Conservation (phyloP, 2,888 invertebrate species). For the Choristoneura rosaceana region DNA sequence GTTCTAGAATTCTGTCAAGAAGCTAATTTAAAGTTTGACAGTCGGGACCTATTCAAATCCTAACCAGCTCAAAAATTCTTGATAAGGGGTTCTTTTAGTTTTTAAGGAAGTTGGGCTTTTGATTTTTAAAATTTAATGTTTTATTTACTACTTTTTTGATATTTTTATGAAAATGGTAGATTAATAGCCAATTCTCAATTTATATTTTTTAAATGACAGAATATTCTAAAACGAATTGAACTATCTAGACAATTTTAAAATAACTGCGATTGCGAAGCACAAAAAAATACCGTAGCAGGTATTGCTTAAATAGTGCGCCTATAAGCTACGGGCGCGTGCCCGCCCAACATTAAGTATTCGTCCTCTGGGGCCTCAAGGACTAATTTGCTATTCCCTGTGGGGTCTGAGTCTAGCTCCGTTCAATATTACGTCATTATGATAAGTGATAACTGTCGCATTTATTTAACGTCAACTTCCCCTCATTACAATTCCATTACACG, state of each 20-base stretch:
- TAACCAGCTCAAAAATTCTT: too few relatives aligned
- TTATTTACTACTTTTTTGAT: too few relatives aligned
- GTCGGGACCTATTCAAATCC: too few relatives aligned
- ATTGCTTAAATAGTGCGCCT: not conserved
- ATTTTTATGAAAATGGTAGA: too few relatives aligned
- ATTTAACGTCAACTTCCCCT: constrained; percentile 20
- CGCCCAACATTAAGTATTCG: constrained; percentile 25
- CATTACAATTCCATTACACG: constrained; percentile 15
- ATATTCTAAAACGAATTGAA: too few relatives aligned
- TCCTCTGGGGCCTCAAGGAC: constrained; percentile 27
- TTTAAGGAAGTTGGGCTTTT: too few relatives aligned
- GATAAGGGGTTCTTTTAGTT: too few relatives aligned
- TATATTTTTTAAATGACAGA: too few relatives aligned
- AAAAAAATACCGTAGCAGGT: not conserved
- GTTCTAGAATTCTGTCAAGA: too few relatives aligned
- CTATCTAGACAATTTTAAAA: not conserved
- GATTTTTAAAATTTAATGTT: too few relatives aligned
- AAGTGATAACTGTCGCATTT: constrained; percentile 25
- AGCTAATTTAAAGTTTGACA: too few relatives aligned
- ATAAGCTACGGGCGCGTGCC: constrained; percentile 22
- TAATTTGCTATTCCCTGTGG: constrained; percentile 29
- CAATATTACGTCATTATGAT: constrained; percentile 26
- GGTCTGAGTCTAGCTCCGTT: constrained; percentile 13
- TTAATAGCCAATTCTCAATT: too few relatives aligned
- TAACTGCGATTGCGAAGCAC: not conserved